phyloP scores from a whole-genome alignment of 1,140 invertebrate genomes.

The Carposina sasakii region DNA sequence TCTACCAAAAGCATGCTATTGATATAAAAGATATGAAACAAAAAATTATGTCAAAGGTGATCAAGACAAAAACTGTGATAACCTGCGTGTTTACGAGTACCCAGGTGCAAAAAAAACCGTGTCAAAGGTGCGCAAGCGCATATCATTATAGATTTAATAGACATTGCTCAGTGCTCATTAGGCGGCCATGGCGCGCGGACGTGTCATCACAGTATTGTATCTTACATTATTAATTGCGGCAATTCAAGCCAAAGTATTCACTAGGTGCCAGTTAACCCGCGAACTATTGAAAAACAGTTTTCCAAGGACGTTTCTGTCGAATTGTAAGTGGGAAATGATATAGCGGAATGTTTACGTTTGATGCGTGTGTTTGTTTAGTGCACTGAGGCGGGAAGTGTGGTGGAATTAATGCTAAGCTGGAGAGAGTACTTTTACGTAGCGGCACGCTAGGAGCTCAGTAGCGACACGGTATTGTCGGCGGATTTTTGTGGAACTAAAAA shows the following conservation, averaged over 20 bases:
- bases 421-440: too few species aligned
- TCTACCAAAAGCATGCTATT: too few species aligned
- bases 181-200: conserved; percentile 41
- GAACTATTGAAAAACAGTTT: conserved; percentile 69
- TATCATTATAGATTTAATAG: too few species aligned
- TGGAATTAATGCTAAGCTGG: too few species aligned
- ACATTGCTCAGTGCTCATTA: conserved; percentile 32
- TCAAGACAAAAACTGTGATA: too few species aligned
- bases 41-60: too few species aligned
- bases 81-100: too few species aligned
- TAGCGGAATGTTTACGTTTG: too few species aligned
- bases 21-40: too few species aligned
- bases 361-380: neutral
- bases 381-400: neutral
- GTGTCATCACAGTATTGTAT: conserved; percentile 26
- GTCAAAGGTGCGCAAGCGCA: conserved; percentile 38
- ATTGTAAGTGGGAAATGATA: conserved; percentile 75
- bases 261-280: conserved; percentile 68
- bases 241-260: conserved; percentile 60
- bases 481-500: too few species aligned
- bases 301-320: conserved; percentile 69
- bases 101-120: conserved; percentile 28
- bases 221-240: conserved; percentile 29
- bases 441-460: too few species aligned
- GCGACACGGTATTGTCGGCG: too few species aligned